phyloP scores from a whole-genome alignment of 2,888 invertebrate genomes.

The Empis livida region DNA sequence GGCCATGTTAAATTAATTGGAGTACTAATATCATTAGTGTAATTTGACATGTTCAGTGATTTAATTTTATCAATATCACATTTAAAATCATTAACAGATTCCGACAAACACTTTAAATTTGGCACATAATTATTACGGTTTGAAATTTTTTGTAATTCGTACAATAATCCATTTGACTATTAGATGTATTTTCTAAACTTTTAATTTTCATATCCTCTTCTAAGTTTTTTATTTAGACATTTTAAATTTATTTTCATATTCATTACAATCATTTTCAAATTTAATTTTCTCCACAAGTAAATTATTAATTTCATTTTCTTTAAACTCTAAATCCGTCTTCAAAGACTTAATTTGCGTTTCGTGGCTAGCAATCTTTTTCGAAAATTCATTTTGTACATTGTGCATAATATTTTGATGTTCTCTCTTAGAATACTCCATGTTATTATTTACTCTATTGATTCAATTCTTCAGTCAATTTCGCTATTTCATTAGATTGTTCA shows the following conservation, averaged over 20 bases:
- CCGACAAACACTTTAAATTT: conserved; percentile 26
- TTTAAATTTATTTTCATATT: neutral
- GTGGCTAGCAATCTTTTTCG: too few species aligned
- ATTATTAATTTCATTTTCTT: neutral
- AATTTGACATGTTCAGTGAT: conserved; percentile 5
- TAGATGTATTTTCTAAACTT: neutral
- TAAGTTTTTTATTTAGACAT: neutral
- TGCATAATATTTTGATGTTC: too few species aligned
- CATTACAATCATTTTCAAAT: neutral
- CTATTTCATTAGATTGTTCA: too few species aligned
- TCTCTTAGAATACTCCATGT: too few species aligned
- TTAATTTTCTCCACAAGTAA: neutral
- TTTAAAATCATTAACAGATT: conserved; percentile 21
- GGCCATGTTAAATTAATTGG: neutral
- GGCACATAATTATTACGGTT: conserved; percentile 28
- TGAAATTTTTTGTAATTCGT: too few species aligned
- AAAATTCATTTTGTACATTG: too few species aligned
- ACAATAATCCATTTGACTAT: too few species aligned
- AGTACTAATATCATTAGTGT: neutral
- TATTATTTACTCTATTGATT: too few species aligned
- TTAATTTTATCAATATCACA: conserved; percentile 22
- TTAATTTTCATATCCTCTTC: neutral
- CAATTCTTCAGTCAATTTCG: too few species aligned
- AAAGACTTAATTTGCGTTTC: neutral
- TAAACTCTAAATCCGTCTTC: neutral